These are phyloP conservation scores for Drosophila watanabei DNA, from an alignment of 1,140 invertebrate genomes.

Conservation along the genomic window DNA sequence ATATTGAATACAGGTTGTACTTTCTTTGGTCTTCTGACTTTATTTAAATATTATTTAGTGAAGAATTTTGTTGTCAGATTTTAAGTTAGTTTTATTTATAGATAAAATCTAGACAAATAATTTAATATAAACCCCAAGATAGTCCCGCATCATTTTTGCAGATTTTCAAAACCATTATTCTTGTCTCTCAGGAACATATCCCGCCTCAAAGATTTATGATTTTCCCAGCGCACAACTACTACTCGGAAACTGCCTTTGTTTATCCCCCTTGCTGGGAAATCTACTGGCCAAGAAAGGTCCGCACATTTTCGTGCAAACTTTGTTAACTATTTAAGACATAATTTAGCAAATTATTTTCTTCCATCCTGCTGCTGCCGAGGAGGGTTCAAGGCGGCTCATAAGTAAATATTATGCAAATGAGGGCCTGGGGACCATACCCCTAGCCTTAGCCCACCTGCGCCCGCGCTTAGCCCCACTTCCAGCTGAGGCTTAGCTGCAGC, in stretches of 20 bases:
- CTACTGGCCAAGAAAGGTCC: constrained; percentile 44
- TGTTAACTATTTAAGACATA: constrained; percentile 84
- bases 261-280: constrained; percentile 37
- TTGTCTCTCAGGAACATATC: constrained; percentile 30
- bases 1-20: neutral
- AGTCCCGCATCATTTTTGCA: constrained; percentile 2
- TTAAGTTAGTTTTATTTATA: neutral
- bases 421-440: constrained; percentile 33
- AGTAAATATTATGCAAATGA: constrained; percentile 84
- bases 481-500: constrained; percentile 49
- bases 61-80: neutral
- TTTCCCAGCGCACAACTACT: constrained; percentile 12
- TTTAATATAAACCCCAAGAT: neutral
- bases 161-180: constrained; percentile 11
- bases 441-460: constrained; percentile 2
- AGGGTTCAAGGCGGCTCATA: constrained; percentile 43
- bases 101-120: neutral
- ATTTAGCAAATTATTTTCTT: constrained; percentile 83
- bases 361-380: constrained; percentile 36
- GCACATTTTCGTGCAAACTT: constrained; percentile 75
- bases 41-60: neutral
- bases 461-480: constrained; percentile 6
- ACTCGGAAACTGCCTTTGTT: constrained; percentile 27
- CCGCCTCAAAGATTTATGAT: constrained; percentile 3
- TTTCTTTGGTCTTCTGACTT: neutral